Evolutionary conservation across 2,797 vertebrate genomes (phyloP), one percentile per base, ranked within the genome.

Genomic region (Gastrophryne carolinensis): DNA sequence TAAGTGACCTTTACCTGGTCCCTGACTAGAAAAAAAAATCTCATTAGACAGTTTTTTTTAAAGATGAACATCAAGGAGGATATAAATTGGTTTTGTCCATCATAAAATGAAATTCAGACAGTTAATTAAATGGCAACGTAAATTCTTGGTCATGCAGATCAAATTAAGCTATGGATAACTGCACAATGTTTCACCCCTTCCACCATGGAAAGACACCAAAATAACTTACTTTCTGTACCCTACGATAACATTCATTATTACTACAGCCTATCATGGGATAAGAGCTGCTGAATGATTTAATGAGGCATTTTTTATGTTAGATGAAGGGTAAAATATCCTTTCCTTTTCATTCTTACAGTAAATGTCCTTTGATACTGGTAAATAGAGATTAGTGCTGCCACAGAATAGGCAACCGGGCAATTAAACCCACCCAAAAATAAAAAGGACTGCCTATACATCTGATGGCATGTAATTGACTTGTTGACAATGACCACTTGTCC

Each of bases 71-170:
- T 74, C 62, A 68, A 75, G 56, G 73, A 65, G 67, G 64, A 75
- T 68, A 61, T 64, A 75, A 75, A 75, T 75, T 68, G 64, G 63
- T 75, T 75, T 75, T 75, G 73, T 75, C 73, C 73, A 75, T 75
- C 73, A 68, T 75, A 75, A 75, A 75, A 75, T 67, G 64, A 67
- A 61, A 37, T 58, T 60, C 56, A 68, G 73, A 66, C 73, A 75
- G 73, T 75, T 67, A 75, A 75, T 75, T 75, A 75, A 60, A 75
- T 68, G 64, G 73, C 63, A 75, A 75, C 67, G 64, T 61, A 75
- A 75, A 75, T 67, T 63, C 58, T 70, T 63, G 63, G 29, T 37
- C 66, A 75, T 69, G 73, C 73, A 75, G 56, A 44, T 69, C 65
- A 75, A 75, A 75, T 75, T 52, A 75, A 69, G 73, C 56, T 53